Evolutionary conservation across 2,888 invertebrate species (phyloP), one percentile per base, ranked within the genome.

Genomic region (Hydrotaea diabolus): DNA sequence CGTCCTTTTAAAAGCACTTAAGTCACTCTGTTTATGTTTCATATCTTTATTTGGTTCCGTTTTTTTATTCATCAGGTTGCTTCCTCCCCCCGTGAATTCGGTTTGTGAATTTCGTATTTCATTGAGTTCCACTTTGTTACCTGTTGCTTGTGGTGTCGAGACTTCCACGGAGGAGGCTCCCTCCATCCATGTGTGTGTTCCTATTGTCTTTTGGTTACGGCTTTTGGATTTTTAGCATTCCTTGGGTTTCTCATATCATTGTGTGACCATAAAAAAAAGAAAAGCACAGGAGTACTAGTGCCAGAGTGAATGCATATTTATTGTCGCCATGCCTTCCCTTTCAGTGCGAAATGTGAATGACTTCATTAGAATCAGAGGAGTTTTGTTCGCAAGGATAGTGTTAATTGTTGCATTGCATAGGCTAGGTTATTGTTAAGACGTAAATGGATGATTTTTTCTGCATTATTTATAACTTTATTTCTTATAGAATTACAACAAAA

Each of bases 191-290:
- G n/a, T 55, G 39, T 77, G 49, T 49, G 21, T 53, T 77, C 64
- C 36, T 77, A 71, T 82, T 82, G 74, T 85, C 73, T 85, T 77
- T 78, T 80, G n/a, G 66, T 62, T 73, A 74, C 31, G 43, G 19
- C 74, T 46, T 2, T 69, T 59, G 76, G 49, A 66, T 74, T 57
- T 77, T 75, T 76, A 31, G 49, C 82, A 85, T 85, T 85, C 85
- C 85, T 77, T 82, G 77, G 74, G 69, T 46, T 69, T 62, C 71
- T 79, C 31, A 49, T 79, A 64, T 49, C 26, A 39, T 46, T 46
- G 69, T n/a, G 19, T 19, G 11, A 21, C 17, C 43, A 43, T 13
- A 4, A 2, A 31, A 39, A 4, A 2, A 31, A 39, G 39, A 2
- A 39, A 9, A 8, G 9, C 39, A 31, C 31, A 0, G 39, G 46